Evolutionary conservation across 37 sponge, comb jelly and placozoan species (phyloP), one percentile per base, ranked within the genome.

Genomic region (Agelas oroides): DNA sequence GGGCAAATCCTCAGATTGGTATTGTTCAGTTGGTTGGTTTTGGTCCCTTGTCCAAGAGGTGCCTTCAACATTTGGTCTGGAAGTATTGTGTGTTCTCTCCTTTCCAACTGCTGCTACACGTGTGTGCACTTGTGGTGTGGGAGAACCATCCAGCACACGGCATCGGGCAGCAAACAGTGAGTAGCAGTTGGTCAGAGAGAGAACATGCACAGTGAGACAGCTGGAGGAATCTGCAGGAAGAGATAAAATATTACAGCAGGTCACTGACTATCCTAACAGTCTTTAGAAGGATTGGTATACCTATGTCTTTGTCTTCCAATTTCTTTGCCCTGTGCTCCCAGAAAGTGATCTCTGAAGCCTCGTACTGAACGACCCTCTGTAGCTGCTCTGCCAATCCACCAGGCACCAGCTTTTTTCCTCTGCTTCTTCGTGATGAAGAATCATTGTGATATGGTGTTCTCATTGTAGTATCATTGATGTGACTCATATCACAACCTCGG

Each of bases 321-420:
- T 15, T 52, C 58, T 53, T 87, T 11, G 40, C 69, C 67, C 30
- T 56, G 70, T 87, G 88, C 55, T 87, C 88, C 75, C 75, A 87
- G 53, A 80, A 87, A 8, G 82, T 31, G 27, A 87, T 54, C 73
- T 87, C 88, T 1, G 74, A 54, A 6, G 38, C 75, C 68, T 80
- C 88, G 56, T 82, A 34, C 76, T 81, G 75, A 58, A 80, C 40
- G 3, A 87, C 41, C 55, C 41, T 87, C 75, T 73, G 65, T 13
- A 81, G 36, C 40, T 35, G 65, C 46, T 80, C 82, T 23, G 88
- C 88, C 65, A 87, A 13, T n/a, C 88, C 88, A 40, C 81, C 76
- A 19, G 65, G 39, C 27, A 80, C 75, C 33, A 68, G 23, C 59
- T 17, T 70, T 37, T 16, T 52, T 35, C 73, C 35, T 25, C 53